Percentiles rank a stretch among this genome's conserved stretches.
These are phyloP conservation scores for Pseudomyrmex dendroicus DNA, from an alignment of 1,140 invertebrate species.

Conservation along the genomic window DNA sequence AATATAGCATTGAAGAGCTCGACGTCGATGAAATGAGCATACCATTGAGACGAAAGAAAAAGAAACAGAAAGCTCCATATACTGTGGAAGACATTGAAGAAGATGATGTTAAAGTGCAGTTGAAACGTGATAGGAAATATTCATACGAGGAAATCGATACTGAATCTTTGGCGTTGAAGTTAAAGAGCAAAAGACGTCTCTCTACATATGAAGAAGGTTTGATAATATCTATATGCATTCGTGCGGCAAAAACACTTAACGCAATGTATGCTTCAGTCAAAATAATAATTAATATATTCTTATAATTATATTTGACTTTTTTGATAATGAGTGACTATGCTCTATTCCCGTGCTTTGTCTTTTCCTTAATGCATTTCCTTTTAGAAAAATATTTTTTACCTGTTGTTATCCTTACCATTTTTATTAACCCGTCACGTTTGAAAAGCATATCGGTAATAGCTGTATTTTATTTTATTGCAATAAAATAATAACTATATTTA, in stretches of 20 bases:
- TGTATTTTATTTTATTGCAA: conserved; percentile 32
- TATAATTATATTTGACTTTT: conserved; percentile 11
- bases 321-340: conserved; percentile 45
- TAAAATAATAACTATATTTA: conserved; percentile 15
- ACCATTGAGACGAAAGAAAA: conserved; percentile 83
- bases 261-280: conserved; percentile 59
- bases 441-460: conserved; percentile 81
- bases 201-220: conserved; percentile 89
- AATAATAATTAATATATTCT: conserved; percentile 48
- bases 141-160: conserved; percentile 83
- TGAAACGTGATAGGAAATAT: conserved; percentile 85
- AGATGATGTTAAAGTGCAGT: conserved; percentile 85
- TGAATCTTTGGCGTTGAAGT: conserved; percentile 87
- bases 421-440: conserved; percentile 68
- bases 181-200: conserved; percentile 79
- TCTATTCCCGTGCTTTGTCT: neutral
- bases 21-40: conserved; percentile 86
- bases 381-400: neutral
- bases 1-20: conserved; percentile 86
- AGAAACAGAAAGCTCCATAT: conserved; percentile 77
- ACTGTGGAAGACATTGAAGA: conserved; percentile 82
- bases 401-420: neutral
- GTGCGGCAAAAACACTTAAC: conserved; percentile 46
- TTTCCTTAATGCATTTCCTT: neutral
- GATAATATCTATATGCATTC: conserved; percentile 59